These are phyloP conservation scores for Poecilia wingei DNA, from an alignment of 2,797 vertebrate genomes.

Conservation along the genomic window DNA sequence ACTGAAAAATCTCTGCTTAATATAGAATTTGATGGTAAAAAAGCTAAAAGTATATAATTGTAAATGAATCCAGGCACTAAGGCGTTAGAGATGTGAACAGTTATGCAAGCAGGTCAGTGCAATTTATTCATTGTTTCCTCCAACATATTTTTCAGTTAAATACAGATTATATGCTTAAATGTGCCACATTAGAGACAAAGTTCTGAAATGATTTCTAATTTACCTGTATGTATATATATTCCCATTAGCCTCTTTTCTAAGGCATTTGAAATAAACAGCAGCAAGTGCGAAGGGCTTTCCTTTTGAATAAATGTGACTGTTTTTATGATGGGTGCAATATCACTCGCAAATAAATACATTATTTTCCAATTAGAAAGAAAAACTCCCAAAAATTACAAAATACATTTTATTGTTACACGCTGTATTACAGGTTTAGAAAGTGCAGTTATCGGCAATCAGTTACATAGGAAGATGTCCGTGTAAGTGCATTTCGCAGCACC, in stretches of 20 bases:
- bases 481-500: conserved; percentile 29
- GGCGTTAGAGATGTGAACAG: not conserved
- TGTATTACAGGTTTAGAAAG: conserved; percentile 29
- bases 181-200: not conserved
- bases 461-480: conserved; percentile 11
- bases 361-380: conserved; percentile 17
- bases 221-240: not conserved
- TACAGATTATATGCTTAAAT: not conserved
- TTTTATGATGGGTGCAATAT: conserved; percentile 12
- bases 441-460: conserved; percentile 29
- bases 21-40: not conserved
- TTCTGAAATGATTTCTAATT: not conserved
- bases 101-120: too few species aligned
- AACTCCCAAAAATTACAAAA: not conserved
- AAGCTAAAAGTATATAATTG: not conserved
- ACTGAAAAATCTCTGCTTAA: not conserved
- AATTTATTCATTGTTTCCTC: too few species aligned
- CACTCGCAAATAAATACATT: conserved; percentile 14
- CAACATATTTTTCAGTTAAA: not conserved
- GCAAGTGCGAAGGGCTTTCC: not conserved
- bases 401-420: not conserved
- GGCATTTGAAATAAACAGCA: not conserved
- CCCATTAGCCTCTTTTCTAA: not conserved
- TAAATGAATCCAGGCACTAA: not conserved
- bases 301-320: not conserved